Conservation (phyloP, 2,797 vertebrate genomes). For the Natrix natrix region DNA sequence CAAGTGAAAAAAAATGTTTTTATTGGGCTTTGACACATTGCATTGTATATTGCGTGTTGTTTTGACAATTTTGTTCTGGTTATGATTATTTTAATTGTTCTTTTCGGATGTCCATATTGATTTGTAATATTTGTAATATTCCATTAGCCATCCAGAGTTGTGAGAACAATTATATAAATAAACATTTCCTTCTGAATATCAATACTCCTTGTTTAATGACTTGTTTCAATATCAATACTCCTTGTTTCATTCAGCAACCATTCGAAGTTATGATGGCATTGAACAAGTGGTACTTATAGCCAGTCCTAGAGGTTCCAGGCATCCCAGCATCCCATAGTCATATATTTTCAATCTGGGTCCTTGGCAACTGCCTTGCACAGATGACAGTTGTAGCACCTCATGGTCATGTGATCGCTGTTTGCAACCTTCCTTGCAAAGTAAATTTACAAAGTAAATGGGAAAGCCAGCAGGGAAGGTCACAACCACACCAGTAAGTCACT, state of each 20-base stretch:
- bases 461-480: background rate
- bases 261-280: background rate
- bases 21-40: background rate
- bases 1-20: background rate
- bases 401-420: background rate
- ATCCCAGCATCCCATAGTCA: background rate
- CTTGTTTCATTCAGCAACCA: background rate
- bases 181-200: background rate
- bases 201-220: background rate
- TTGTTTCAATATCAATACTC: too few relatives aligned
- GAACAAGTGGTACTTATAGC: background rate
- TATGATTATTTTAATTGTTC: background rate
- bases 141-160: background rate
- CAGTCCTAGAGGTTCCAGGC: background rate
- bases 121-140: background rate
- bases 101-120: background rate
- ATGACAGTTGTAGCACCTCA: background rate
- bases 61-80: background rate
- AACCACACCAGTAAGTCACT: background rate
- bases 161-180: background rate
- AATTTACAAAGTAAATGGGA: background rate
- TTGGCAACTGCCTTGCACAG: background rate
- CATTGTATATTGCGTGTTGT: background rate
- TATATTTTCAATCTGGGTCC: background rate
- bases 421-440: background rate